A percentile compares a stretch with the other conserved stretches of the same genome.
Evolutionary conservation across 1,140 invertebrate genomes (phyloP).

Genomic region (Matsumurasca onukii): DNA sequence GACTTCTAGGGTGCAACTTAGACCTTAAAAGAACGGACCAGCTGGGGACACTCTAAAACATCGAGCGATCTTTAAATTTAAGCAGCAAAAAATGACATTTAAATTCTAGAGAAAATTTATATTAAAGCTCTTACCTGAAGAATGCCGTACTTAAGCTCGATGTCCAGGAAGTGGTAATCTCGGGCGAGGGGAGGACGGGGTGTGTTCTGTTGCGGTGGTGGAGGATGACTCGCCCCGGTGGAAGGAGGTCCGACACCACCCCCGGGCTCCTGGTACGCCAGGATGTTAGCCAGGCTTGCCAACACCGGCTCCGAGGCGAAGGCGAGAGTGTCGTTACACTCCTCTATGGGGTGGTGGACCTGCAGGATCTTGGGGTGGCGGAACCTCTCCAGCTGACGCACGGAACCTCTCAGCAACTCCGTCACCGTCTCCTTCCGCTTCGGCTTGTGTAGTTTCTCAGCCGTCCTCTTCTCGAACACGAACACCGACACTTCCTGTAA

Average conservation of each 20-base stretch:
- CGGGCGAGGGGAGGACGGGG: slow-evolving; percentile 61
- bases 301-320: slow-evolving; percentile 90
- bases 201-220: slow-evolving; percentile 41
- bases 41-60: too few relatives aligned
- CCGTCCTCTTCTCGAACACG: slow-evolving; percentile 91
- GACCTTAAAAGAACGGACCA: too few relatives aligned
- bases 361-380: slow-evolving; percentile 83
- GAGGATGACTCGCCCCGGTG: slow-evolving; percentile 46
- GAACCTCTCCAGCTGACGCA: slow-evolving; percentile 79
- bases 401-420: slow-evolving; percentile 81
- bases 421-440: slow-evolving; percentile 90
- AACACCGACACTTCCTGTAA: slow-evolving; percentile 93
- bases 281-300: slow-evolving; percentile 83
- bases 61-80: too few relatives aligned
- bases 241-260: slow-evolving; percentile 47
- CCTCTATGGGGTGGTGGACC: slow-evolving; percentile 74
- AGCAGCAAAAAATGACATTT: too few relatives aligned
- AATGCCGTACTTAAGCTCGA: slow-evolving; percentile 91
- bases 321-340: slow-evolving; percentile 81
- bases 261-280: slow-evolving; percentile 64
- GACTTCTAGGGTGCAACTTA: too few relatives aligned
- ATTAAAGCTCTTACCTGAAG: slow-evolving; percentile 88
- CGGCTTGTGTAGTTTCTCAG: slow-evolving; percentile 93
- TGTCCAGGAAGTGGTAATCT: slow-evolving; percentile 85
- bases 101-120: too few relatives aligned